Base-by-base conservation (phyloP, 1,140 invertebrate genomes). In the Bombus affinis region DNA sequence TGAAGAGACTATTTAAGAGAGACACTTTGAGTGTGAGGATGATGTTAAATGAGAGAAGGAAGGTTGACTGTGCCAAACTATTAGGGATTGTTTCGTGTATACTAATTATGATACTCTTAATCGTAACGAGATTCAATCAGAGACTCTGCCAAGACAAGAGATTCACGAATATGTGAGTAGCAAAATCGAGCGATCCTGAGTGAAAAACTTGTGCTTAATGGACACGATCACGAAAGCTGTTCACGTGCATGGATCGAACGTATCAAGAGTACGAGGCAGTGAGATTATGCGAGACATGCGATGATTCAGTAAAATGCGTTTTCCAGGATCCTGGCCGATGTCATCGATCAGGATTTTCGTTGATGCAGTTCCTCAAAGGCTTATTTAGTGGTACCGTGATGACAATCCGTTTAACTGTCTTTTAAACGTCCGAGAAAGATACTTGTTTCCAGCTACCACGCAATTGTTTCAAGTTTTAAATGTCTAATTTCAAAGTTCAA, bases 261-360 rank as follows among this genome's bases (percentile, higher is more conserved):
- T 77, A 39, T 32, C 4, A 13, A 15, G n/a, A 37, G 6, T n/a
- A 44, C 15, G 42, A 35, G 39, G 35, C 44, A 81, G 47, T 53
- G 70, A 12, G 22, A 28, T 15, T 28, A 37, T 57, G 53, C 3
- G 81, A 53, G 42, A 78, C 65, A 70, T 35, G 74, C 35, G 74
- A 25, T 75, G 44, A 47, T 77, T 81, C 81, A 72, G 85, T 91
- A 65, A 25, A 90, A 89, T 88, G 44, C 81, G 82, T 90, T 90
- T 90, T 81, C 71, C 76, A 83, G 81, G 76, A 82, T 83, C 68
- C 73, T 62, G 81, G 35, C 44, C 25, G 18, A 13, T 42, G 35
- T 35, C 22, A 28, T 37, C 72, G 84, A 44, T 82, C 44, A 32
- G 84, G 80, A 76, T 68, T 86, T 70, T 70, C 37, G 71, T 86